Base-by-base conservation (phyloP, 2,888 invertebrate species). In the Drosophila phalerata region DNA sequence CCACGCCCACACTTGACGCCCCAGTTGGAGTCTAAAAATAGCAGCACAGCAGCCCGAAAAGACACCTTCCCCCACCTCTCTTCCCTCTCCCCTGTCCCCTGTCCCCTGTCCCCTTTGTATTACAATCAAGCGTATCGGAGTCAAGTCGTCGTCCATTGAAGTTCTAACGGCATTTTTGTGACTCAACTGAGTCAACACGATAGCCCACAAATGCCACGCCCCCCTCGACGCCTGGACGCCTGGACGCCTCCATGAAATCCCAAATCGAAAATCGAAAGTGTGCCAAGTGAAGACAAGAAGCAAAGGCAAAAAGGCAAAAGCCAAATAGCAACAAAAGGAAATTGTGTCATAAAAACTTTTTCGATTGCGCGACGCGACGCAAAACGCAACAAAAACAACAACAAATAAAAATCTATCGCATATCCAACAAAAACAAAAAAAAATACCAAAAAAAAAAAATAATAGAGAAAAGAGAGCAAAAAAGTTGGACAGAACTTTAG, bases 271-370 rank as follows among this genome's bases (percentile, higher is more conserved):
- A 85, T 85, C 86, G 85, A 85, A 85, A 85, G 85, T 85, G 79
- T 85, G 86, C 83, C 85, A 85, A 86, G 22, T 38, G 40, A 48
- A 62, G 56, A 25, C 25, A 34, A 42, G 38, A 13, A 30, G 32
- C 51, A 34, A 17, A 58, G 52, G 55, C 45, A 51, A 15, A 3
- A 30, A 19, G 10, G 40, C 38, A 5, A 48, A 73, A 58, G 53
- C 66, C 76, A 82, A 79, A 73, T 72, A 75, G 74, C 78, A 85
- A 83, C 83, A 83, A 83, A 80, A 70, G 77, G 68, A 79, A 84
- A 85, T 86, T 85, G 85, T 85, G 85, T 84, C 85, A 85, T 85
- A 85, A 88, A 85, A 85, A 88, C 67, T 88, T 85, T 85, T 88
- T 88, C 77, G 81, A 85, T 86, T 88, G 86, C 74, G 72, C 84